Conservation (phyloP, 2,797 vertebrate species). For the Rhadinocentrus ornatus region DNA sequence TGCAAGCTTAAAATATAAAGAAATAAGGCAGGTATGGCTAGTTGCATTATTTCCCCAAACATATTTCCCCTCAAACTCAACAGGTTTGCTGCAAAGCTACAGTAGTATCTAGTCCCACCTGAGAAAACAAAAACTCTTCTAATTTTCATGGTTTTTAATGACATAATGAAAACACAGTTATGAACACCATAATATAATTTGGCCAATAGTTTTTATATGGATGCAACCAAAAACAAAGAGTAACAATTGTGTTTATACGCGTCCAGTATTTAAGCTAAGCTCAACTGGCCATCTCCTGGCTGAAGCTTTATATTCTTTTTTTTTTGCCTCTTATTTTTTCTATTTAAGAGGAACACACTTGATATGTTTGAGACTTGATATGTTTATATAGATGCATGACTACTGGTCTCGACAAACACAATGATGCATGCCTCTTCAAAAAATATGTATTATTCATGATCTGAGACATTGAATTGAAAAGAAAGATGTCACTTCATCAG, state of each 20-base stretch:
- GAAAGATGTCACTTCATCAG: slow-evolving; percentile 26
- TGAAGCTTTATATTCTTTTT: not conserved
- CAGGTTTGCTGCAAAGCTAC: not conserved
- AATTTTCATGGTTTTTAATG: not conserved
- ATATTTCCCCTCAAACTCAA: too few relatives aligned
- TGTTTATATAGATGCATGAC: not conserved
- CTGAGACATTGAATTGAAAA: slow-evolving; percentile 22
- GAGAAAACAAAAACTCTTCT: not conserved
- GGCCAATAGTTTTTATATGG: too few relatives aligned
- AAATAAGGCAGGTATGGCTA: not conserved
- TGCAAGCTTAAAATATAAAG: not conserved
- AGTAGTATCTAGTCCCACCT: not conserved
- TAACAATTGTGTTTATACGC: too few relatives aligned
- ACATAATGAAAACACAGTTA: too few relatives aligned
- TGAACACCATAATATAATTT: too few relatives aligned
- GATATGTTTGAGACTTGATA: not conserved
- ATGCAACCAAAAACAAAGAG: too few relatives aligned
- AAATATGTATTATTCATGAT: slow-evolving; percentile 9
- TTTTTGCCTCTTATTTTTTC: not conserved
- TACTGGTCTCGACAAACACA: not conserved
- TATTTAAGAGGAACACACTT: not conserved
- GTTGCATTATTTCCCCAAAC: not conserved
- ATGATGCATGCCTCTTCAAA: not conserved
- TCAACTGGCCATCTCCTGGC: not conserved
- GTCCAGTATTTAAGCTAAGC: not conserved